These are phyloP conservation scores for Nomada flava DNA, from an alignment of 2,888 invertebrate genomes.

Conservation along the genomic window DNA sequence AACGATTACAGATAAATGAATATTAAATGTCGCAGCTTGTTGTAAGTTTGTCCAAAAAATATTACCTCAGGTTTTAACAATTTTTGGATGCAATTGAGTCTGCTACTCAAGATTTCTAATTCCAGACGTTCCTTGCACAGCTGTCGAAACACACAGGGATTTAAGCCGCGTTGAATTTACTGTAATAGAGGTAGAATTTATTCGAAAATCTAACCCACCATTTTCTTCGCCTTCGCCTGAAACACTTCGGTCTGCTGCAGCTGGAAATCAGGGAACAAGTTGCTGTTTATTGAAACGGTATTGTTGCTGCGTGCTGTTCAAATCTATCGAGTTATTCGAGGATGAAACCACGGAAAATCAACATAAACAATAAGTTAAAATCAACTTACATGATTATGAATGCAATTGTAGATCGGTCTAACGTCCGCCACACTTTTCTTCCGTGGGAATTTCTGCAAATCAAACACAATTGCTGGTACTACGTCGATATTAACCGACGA, in stretches of 20 bases:
- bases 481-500: background rate
- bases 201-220: conserved; percentile 71
- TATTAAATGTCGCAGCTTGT: too few relatives aligned
- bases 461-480: conserved; percentile 11
- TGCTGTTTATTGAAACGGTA: conserved; percentile 37
- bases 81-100: conserved; percentile 78
- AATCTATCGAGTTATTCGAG: background rate
- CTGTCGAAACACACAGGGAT: conserved; percentile 64
- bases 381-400: conserved; percentile 82
- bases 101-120: conserved; percentile 79
- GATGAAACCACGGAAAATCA: conserved; percentile 45
- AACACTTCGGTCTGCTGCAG: conserved; percentile 79
- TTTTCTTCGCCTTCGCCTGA: conserved; percentile 79
- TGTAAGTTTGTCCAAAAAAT: too few relatives aligned
- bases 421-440: conserved; percentile 79
- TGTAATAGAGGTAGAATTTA: conserved; percentile 9
- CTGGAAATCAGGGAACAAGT: conserved; percentile 71
- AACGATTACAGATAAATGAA: too few relatives aligned
- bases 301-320: conserved; percentile 25
- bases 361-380: background rate
- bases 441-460: conserved; percentile 78
- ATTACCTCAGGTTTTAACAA: conserved; percentile 77
- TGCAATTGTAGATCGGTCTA: conserved; percentile 80
- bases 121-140: conserved; percentile 79
- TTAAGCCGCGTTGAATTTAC: conserved; percentile 9